phyloP scores from a whole-genome alignment of 1,140 invertebrate genomes.

The Drosophila sp. region DNA sequence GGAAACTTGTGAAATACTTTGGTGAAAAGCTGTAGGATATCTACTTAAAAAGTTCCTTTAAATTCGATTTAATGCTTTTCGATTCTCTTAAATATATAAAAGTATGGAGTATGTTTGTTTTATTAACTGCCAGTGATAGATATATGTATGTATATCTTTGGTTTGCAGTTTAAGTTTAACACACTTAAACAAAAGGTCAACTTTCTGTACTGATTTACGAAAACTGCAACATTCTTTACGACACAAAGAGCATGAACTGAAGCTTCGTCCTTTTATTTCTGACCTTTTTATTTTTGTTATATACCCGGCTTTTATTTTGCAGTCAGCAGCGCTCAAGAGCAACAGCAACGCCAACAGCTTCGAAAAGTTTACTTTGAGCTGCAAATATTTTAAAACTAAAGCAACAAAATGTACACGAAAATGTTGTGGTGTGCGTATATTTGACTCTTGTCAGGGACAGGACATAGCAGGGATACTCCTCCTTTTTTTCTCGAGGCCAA shows the following conservation, averaged over 20 bases:
- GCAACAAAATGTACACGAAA: conserved; percentile 21
- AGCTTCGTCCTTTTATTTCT: conserved; percentile 9
- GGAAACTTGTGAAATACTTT: not conserved
- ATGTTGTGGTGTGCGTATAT: conserved; percentile 14
- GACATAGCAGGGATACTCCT: conserved; percentile 7
- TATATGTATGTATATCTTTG: not conserved
- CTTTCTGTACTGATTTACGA: conserved; percentile 15
- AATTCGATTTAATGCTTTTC: not conserved
- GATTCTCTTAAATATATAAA: not conserved
- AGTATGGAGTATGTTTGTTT: no score
- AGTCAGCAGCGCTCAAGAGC: conserved; percentile 12
- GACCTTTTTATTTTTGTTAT: not conserved
- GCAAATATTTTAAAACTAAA: conserved; percentile 36
- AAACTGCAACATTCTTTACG: conserved; percentile 43
- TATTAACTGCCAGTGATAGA: not conserved
- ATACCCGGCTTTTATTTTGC: conserved; percentile 18
- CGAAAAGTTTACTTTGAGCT: conserved; percentile 50
- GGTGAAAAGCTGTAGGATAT: not conserved
- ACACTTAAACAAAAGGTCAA: conserved; percentile 22
- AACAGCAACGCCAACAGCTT: conserved; percentile 30
- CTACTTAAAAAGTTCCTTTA: not conserved
- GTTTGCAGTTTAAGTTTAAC: conserved; percentile 22
- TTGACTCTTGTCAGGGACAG: conserved; percentile 37
- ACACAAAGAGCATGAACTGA: conserved; percentile 58
- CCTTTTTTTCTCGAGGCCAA: not conserved